Evolutionary conservation across 2,888 invertebrate genomes (phyloP).

Genomic region (Leptura quadrifasciata): DNA sequence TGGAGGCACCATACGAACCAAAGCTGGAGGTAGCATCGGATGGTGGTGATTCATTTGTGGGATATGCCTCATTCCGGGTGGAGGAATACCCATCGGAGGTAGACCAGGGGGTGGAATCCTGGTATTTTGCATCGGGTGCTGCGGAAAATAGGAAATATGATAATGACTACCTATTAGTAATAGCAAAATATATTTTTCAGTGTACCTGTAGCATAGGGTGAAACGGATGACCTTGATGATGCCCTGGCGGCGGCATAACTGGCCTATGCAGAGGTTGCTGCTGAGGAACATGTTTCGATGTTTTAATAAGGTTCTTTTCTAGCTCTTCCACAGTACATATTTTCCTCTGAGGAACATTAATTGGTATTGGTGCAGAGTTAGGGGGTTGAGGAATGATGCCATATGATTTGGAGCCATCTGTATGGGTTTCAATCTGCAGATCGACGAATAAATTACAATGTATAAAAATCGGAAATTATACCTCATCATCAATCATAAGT

Average conservation of each 20-base stretch:
- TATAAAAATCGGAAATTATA: neutral
- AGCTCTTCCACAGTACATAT: conserved; percentile 85
- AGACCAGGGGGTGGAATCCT: conserved; percentile 73
- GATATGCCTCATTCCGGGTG: conserved; percentile 64
- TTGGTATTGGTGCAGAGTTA: conserved; percentile 43
- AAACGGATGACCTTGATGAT: conserved; percentile 52
- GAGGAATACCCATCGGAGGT: conserved; percentile 72
- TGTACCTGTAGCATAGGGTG: conserved; percentile 59
- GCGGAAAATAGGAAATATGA: conserved; percentile 38
- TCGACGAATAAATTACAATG: neutral
- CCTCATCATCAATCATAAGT: no score
- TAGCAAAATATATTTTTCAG: neutral
- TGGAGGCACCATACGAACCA: conserved; percentile 63
- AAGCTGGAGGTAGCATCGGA: conserved; percentile 63
- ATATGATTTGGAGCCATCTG: conserved; percentile 44
- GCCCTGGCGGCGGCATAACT: conserved; percentile 50
- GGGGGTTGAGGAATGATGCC: conserved; percentile 39
- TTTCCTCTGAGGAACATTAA: conserved; percentile 73
- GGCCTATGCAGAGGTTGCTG: conserved; percentile 58
- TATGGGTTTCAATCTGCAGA: conserved; percentile 60
- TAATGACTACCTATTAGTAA: neutral
- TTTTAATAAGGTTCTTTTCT: conserved; percentile 80
- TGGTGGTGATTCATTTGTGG: conserved; percentile 54
- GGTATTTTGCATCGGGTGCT: conserved; percentile 66
- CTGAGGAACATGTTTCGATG: conserved; percentile 63